These are phyloP conservation scores for Campylomormyrus tamandua DNA, from an alignment of 2,113 vertebrate genomes.

Conservation along the genomic window DNA sequence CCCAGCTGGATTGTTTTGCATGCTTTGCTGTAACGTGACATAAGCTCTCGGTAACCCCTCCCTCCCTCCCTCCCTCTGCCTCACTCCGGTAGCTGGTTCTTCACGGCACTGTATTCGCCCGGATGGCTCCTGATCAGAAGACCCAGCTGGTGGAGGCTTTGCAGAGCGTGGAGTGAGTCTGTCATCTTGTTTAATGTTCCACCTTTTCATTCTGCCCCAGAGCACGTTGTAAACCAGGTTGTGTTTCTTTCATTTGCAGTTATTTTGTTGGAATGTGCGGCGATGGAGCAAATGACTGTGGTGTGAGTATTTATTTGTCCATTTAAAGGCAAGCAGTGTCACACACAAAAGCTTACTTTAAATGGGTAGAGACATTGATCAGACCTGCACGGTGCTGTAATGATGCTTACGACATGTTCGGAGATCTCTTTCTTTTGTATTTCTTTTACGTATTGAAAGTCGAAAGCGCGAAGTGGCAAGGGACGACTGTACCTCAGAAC, in stretches of 20 bases:
- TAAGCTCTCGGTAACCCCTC: neutral
- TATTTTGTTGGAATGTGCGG: constrained; percentile 98
- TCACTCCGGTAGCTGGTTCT: constrained; percentile 71
- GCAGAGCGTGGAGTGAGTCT: constrained; percentile 91
- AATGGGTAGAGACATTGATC: neutral
- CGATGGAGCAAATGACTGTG: constrained; percentile 95
- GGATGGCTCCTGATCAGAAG: constrained; percentile 97
- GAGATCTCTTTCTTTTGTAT: neutral
- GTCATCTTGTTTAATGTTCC: neutral
- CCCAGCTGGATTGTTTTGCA: neutral
- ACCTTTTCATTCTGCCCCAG: neutral
- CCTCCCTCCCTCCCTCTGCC: neutral
- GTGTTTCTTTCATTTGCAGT: constrained; percentile 55
- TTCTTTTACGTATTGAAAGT: neutral
- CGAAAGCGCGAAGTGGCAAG: no score
- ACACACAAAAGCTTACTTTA: neutral
- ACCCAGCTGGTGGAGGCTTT: constrained; percentile 88
- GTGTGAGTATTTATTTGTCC: constrained; percentile 65
- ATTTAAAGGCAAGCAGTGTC: neutral
- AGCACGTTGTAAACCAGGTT: neutral
- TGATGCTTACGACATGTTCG: neutral
- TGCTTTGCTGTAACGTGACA: neutral
- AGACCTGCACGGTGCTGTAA: neutral
- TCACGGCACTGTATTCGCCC: constrained; percentile 89
- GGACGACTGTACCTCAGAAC: no score